Evolutionary conservation across 1,140 invertebrate species (phyloP).

Genomic region (Scaptomyza pallida): DNA sequence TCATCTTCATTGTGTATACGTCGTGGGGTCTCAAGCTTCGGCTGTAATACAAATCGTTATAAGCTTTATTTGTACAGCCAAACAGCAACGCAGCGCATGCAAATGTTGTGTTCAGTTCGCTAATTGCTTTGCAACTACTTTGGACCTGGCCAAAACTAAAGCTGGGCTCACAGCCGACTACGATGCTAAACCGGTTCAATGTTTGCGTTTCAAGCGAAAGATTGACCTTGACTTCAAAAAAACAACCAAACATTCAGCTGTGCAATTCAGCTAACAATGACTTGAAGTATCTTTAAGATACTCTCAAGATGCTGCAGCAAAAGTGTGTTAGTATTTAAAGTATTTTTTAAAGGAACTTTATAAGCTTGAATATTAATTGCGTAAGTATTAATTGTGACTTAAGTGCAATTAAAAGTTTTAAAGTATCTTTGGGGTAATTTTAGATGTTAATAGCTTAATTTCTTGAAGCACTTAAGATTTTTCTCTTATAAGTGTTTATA

Average conservation of each 20-base stretch:
- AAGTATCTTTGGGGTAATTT: no score
- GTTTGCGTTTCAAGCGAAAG: constrained; percentile 46
- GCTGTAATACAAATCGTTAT: constrained; percentile 13
- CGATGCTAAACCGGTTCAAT: constrained; percentile 53
- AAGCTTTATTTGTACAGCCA: constrained; percentile 18
- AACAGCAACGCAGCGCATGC: constrained; percentile 1
- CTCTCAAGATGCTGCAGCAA: not conserved
- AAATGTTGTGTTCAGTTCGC: constrained; percentile 20
- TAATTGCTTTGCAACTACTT: constrained; percentile 54
- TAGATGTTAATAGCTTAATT: no score
- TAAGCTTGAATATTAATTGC: no score
- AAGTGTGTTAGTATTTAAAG: not conserved
- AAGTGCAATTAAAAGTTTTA: no score
- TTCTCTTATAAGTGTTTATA: no score
- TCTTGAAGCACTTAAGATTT: no score
- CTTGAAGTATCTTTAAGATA: constrained; percentile 23
- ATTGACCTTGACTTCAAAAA: constrained; percentile 66
- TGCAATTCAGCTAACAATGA: constrained; percentile 21
- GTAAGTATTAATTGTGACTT: no score
- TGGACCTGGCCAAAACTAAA: constrained; percentile 6
- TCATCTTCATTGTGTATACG: constrained; percentile 49
- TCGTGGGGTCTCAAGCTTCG: not conserved
- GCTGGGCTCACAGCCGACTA: constrained; percentile 22
- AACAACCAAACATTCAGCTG: constrained; percentile 19
- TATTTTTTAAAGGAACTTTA: no score